Evolutionary conservation across 92 coral and sea anemone species (phyloP).

Genomic region (Palythoa caribaeorum): DNA sequence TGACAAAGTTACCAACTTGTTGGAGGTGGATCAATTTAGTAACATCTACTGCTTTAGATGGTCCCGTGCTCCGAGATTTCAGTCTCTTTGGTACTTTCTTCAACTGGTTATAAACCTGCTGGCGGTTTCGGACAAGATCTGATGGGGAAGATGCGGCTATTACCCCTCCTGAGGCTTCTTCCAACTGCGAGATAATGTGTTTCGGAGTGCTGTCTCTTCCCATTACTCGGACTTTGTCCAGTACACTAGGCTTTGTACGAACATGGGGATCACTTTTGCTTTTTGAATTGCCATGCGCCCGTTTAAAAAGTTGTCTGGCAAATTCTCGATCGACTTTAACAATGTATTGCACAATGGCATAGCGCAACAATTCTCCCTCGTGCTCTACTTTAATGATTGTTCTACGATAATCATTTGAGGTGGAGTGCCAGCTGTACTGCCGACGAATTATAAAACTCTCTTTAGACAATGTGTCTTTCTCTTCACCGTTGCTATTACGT

Average conservation of each 20-base stretch:
- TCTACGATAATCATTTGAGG: slow-evolving; percentile 16
- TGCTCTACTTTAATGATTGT: slow-evolving; percentile 41
- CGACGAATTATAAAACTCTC: slow-evolving; percentile 30
- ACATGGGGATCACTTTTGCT: slow-evolving; percentile 28
- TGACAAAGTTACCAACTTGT: slow-evolving; percentile 20
- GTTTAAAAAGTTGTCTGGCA: slow-evolving; percentile 1
- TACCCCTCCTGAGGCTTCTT: slow-evolving; percentile 21
- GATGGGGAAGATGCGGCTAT: slow-evolving; percentile 26
- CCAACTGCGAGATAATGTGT: slow-evolving; percentile 32
- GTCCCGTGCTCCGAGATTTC: slow-evolving; percentile 41
- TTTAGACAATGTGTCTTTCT: not conserved
- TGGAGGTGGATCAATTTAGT: slow-evolving; percentile 1
- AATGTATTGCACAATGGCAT: slow-evolving; percentile 43
- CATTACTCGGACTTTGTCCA: slow-evolving; percentile 15
- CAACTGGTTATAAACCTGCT: slow-evolving; percentile 44
- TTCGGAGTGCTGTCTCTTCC: slow-evolving; percentile 29
- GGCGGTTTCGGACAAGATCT: slow-evolving; percentile 19
- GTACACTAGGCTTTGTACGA: slow-evolving; percentile 40
- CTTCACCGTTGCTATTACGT: not conserved
- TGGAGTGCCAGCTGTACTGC: slow-evolving; percentile 56
- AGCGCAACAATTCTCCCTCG: slow-evolving; percentile 7
- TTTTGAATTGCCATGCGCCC: slow-evolving; percentile 14
- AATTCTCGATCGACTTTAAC: not conserved
- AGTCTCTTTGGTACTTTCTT: not conserved
- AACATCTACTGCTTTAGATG: slow-evolving; percentile 12